phyloP scores from a whole-genome alignment of 2,113 vertebrate species.

The Gopherus flavomarginatus region DNA sequence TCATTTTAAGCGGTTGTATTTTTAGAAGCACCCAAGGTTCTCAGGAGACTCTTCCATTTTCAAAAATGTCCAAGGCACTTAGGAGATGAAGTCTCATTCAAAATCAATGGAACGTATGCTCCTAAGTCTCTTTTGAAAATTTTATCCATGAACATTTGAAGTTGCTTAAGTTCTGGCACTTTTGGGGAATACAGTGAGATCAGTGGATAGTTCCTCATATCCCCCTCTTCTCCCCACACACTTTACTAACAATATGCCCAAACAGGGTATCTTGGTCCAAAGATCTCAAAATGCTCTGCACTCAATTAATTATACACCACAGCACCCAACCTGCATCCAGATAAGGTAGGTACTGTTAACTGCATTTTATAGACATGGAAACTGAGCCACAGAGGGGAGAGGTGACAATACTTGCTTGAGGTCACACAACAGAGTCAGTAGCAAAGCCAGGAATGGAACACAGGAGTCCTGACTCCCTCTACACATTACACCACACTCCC shows the following conservation, averaged over 20 bases:
- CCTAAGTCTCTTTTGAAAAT: background rate
- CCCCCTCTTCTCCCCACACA: background rate
- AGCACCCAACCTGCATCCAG: background rate
- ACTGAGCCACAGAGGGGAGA: background rate
- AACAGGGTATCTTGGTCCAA: background rate
- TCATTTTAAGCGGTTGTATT: background rate
- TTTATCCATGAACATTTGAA: background rate
- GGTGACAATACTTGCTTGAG: background rate
- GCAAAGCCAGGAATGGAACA: background rate
- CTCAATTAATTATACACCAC: accelerated
- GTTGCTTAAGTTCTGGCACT: background rate
- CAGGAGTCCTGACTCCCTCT: background rate
- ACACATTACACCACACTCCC: background rate
- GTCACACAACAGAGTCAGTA: accelerated
- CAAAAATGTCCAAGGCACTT: background rate
- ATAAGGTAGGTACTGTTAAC: background rate
- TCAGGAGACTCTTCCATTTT: background rate
- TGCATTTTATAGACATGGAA: background rate
- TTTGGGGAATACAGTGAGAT: accelerated
- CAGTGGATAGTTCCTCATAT: background rate
- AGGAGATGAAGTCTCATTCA: background rate
- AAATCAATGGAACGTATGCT: background rate
- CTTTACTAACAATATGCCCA: background rate
- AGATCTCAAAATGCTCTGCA: background rate
- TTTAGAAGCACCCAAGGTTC: background rate